Percentiles rank a stretch among this genome's conserved stretches.
Evolutionary conservation across 2,888 invertebrate species (phyloP).

Genomic region (Leucoptera coffeella): DNA sequence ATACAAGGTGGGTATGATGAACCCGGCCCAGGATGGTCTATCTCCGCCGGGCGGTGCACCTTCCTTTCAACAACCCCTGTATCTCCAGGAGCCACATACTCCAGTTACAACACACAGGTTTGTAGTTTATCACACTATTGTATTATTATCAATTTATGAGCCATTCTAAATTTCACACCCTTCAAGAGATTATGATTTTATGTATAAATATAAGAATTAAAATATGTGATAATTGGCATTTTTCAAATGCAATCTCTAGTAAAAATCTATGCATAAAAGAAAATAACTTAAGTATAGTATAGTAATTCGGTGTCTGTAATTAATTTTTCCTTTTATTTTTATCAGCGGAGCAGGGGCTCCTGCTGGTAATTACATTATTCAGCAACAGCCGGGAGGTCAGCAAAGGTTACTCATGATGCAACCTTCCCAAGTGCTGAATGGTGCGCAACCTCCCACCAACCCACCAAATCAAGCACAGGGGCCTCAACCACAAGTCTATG

Average conservation of each 20-base stretch:
- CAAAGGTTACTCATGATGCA: constrained; percentile 51
- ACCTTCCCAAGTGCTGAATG: constrained; percentile 44
- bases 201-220: too few species aligned
- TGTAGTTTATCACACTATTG: too few species aligned
- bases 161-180: too few species aligned
- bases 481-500: constrained; percentile 26
- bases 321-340: constrained; percentile 1
- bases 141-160: too few species aligned
- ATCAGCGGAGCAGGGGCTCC: constrained; percentile 46
- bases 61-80: constrained; percentile 66
- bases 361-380: constrained; percentile 54
- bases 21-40: constrained; percentile 56
- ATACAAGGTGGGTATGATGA: constrained; percentile 54
- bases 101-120: constrained; percentile 44
- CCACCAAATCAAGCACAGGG: constrained; percentile 15
- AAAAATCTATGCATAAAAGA: too few species aligned
- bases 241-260: neutral
- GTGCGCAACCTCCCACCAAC: constrained; percentile 36
- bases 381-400: constrained; percentile 51
- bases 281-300: too few species aligned
- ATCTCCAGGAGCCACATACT: constrained; percentile 54
- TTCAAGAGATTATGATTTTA: too few species aligned
- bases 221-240: neutral
- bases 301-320: too few species aligned
- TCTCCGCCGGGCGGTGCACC: constrained; percentile 54